phyloP scores from a whole-genome alignment of 1,140 invertebrate species.

The Pseudobourletiella spinata region DNA sequence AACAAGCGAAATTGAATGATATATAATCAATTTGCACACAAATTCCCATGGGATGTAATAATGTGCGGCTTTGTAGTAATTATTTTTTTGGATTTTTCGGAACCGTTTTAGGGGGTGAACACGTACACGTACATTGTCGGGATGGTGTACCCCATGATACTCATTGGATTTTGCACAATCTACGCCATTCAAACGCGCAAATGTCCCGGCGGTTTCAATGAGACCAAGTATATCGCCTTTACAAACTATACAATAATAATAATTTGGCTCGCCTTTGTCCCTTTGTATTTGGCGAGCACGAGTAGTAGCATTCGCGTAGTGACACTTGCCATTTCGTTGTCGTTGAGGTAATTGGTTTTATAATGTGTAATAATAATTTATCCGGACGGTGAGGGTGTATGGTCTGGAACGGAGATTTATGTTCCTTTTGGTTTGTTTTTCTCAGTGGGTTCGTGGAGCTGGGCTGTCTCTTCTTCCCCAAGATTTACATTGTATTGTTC shows the following conservation, averaged over 20 bases:
- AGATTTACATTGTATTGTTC: constrained; percentile 55
- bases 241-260: constrained; percentile 68
- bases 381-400: no score
- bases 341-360: constrained; percentile 44
- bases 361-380: no score
- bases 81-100: background rate
- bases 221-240: constrained; percentile 62
- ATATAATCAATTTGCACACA: no score
- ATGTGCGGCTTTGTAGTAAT: no score
- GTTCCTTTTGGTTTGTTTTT: background rate
- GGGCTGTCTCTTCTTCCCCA: constrained; percentile 52
- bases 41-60: no score
- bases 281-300: constrained; percentile 55
- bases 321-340: constrained; percentile 49
- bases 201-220: constrained; percentile 69
- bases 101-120: constrained; percentile 45
- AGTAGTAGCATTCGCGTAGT: constrained; percentile 46
- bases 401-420: no score
- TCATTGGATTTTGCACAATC: constrained; percentile 55
- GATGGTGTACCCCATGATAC: constrained; percentile 49
- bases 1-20: no score
- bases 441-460: constrained; percentile 45
- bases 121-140: constrained; percentile 46
- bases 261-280: constrained; percentile 66
- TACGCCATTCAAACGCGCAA: constrained; percentile 66